These are phyloP conservation scores for Puffinus mauretanicus DNA, from an alignment of 2,113 vertebrate species.

Conservation along the genomic window DNA sequence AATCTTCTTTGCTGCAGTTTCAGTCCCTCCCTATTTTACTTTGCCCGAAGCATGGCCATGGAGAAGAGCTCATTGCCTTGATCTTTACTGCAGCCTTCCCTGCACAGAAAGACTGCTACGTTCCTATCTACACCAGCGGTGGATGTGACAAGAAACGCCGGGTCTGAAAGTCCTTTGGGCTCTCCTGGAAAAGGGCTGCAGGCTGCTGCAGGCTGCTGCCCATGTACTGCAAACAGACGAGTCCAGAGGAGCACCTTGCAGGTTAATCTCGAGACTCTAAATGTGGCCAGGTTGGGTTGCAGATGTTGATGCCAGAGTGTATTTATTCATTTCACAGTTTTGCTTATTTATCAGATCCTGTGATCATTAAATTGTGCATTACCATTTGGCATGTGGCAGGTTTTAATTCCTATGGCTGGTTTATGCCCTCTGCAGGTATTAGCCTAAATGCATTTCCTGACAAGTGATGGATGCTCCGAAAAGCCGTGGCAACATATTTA, in stretches of 20 bases:
- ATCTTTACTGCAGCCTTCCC: not conserved
- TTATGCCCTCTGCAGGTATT: slow-evolving; percentile 60
- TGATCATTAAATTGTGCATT: slow-evolving; percentile 66
- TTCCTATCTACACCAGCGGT: not conserved
- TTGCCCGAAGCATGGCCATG: not conserved
- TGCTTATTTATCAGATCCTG: slow-evolving; percentile 67
- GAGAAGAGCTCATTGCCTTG: not conserved
- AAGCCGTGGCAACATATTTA: slow-evolving; percentile 52
- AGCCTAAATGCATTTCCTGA: slow-evolving; percentile 67
- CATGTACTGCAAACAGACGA: not conserved
- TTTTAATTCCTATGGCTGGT: slow-evolving; percentile 61
- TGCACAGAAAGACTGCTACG: not conserved
- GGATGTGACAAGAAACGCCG: not conserved
- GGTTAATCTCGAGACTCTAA: not conserved
- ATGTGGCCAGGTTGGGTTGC: not conserved
- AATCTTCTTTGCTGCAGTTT: not conserved
- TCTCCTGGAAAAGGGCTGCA: not conserved
- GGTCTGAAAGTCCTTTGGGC: not conserved
- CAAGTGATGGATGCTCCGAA: slow-evolving; percentile 39
- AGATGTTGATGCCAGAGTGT: slow-evolving; percentile 48
- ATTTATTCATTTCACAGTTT: slow-evolving; percentile 59
- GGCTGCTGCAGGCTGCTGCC: not conserved
- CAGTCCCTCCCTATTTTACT: not conserved
- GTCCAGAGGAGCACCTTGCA: not conserved
- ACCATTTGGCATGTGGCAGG: slow-evolving; percentile 63